Evolutionary conservation across 2,797 vertebrate genomes (phyloP).

Genomic region (Dermochelys coriacea): DNA sequence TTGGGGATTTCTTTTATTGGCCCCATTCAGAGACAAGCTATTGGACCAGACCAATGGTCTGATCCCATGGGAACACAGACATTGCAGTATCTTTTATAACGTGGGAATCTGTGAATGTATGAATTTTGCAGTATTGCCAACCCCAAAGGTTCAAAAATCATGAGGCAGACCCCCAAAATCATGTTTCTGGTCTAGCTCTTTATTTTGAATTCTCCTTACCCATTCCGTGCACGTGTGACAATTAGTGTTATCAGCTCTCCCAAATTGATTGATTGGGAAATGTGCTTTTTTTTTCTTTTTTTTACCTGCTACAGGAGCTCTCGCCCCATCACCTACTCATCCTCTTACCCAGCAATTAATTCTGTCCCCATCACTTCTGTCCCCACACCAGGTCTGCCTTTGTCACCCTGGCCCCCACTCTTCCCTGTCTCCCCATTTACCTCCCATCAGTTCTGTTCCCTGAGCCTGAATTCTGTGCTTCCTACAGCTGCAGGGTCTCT

Average conservation of each 20-base stretch:
- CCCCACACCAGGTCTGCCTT: neutral
- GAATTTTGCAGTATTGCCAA: neutral
- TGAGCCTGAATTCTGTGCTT: neutral
- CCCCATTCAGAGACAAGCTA: neutral
- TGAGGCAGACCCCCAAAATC: too few relatives aligned
- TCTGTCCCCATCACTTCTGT: too few relatives aligned
- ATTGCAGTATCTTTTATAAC: neutral
- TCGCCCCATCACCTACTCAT: neutral
- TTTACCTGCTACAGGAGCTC: too few relatives aligned
- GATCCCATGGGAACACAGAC: fast-evolving
- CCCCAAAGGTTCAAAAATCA: too few relatives aligned
- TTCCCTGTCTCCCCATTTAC: too few relatives aligned
- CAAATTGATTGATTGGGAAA: too few relatives aligned
- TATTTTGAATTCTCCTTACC: too few relatives aligned
- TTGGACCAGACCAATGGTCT: neutral
- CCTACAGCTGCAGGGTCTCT: neutral
- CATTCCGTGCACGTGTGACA: too few relatives aligned
- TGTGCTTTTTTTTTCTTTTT: too few relatives aligned
- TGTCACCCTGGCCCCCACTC: neutral
- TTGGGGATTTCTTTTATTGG: too few relatives aligned
- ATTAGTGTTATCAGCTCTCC: too few relatives aligned
- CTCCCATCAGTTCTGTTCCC: neutral
- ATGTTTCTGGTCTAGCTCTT: too few relatives aligned
- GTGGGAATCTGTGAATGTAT: neutral
- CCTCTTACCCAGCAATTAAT: neutral